phyloP scores from a whole-genome alignment of 1,140 invertebrate species.

The Trichonephila inaurata region DNA sequence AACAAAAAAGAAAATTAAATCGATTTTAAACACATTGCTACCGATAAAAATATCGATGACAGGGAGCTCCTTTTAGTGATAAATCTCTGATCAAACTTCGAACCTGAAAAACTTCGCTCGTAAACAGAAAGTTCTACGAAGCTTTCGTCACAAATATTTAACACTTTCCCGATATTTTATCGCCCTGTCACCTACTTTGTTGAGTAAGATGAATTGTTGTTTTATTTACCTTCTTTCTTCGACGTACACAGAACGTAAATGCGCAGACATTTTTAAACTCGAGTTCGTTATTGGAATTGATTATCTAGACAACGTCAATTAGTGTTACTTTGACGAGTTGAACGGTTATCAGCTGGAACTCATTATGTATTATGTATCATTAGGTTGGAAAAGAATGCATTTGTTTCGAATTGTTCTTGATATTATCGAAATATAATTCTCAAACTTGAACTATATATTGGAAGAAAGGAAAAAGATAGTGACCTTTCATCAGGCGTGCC shows the following conservation, averaged over 20 bases:
- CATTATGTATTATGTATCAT: neutral
- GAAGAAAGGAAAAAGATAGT: too few relatives aligned
- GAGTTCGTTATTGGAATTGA: neutral
- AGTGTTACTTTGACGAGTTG: neutral
- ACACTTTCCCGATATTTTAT: constrained; percentile 23
- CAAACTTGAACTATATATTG: too few relatives aligned
- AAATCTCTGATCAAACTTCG: neutral
- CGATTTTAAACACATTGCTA: neutral
- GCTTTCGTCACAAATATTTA: neutral
- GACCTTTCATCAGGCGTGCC: too few relatives aligned
- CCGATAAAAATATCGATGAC: constrained; percentile 7
- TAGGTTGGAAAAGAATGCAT: too few relatives aligned
- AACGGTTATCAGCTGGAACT: neutral
- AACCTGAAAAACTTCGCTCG: neutral
- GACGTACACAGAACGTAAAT: neutral
- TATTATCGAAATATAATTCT: too few relatives aligned
- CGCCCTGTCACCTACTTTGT: neutral
- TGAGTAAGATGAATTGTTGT: neutral
- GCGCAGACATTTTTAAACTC: neutral
- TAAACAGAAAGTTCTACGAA: neutral
- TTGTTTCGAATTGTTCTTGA: too few relatives aligned
- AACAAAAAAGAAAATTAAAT: too few relatives aligned
- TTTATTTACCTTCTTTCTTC: neutral
- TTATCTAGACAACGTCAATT: neutral
- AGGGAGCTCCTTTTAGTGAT: neutral